phyloP scores from a whole-genome alignment of 2,888 invertebrate species.

The Aphrophora alni region DNA sequence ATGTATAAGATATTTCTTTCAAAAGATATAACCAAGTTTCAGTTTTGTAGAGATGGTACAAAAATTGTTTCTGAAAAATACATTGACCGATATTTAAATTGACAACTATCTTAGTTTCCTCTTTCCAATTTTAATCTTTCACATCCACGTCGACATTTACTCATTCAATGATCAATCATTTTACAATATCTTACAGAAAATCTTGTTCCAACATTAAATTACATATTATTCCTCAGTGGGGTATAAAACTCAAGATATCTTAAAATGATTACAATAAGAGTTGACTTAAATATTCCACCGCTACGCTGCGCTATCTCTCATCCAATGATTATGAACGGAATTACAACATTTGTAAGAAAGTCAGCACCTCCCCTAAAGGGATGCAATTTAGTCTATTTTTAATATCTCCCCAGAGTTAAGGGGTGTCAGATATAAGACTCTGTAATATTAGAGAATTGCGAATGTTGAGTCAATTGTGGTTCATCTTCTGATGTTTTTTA shows the following conservation, averaged over 20 bases:
- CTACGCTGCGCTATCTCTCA: not conserved
- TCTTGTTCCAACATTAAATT: not conserved
- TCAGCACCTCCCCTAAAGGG: not conserved
- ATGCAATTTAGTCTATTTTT: not conserved
- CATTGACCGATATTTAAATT: too few relatives aligned
- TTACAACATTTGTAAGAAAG: not conserved
- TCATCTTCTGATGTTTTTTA: not conserved
- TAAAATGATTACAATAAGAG: not conserved
- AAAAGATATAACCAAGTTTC: too few relatives aligned
- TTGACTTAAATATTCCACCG: not conserved
- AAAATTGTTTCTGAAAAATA: too few relatives aligned
- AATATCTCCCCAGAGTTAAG: not conserved
- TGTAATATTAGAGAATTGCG: not conserved
- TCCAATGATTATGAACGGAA: not conserved
- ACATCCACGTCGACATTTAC: too few relatives aligned
- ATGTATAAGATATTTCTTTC: too few relatives aligned
- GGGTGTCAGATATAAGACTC: not conserved
- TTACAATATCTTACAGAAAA: not conserved
- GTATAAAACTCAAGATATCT: not conserved
- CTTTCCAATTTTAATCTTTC: too few relatives aligned
- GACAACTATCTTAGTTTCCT: too few relatives aligned
- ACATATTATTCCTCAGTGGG: not conserved
- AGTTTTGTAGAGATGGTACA: too few relatives aligned
- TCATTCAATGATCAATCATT: not conserved
- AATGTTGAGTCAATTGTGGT: not conserved